These are phyloP conservation scores for Aporophyla lueneburgensis DNA, from an alignment of 2,888 invertebrate species.

Conservation along the genomic window DNA sequence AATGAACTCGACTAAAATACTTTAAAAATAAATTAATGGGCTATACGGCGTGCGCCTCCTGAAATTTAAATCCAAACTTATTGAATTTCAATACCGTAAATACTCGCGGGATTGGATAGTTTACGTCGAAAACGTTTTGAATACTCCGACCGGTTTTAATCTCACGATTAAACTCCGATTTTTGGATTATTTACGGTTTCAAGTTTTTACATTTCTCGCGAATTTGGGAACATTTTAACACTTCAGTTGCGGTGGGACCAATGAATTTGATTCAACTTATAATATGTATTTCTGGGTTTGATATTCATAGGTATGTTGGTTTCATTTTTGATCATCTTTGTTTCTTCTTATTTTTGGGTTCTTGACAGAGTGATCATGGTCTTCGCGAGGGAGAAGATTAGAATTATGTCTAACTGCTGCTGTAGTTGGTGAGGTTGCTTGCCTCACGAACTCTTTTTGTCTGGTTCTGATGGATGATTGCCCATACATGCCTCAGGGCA, in stretches of 20 bases:
- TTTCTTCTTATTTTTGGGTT: too few species aligned
- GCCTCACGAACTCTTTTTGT: too few species aligned
- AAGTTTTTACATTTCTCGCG: slow-evolving; percentile 20
- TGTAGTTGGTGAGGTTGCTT: too few species aligned
- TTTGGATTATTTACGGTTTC: slow-evolving; percentile 39
- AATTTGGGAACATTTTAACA: slow-evolving; percentile 32
- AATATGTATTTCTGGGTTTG: too few species aligned
- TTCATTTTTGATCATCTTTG: too few species aligned
- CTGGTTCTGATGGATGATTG: too few species aligned
- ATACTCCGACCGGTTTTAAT: slow-evolving; percentile 39
- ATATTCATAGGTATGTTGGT: too few species aligned
- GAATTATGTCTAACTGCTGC: too few species aligned
- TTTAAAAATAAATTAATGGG: slow-evolving; percentile 4
- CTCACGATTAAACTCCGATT: slow-evolving; percentile 43
- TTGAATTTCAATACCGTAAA: slow-evolving; percentile 49
- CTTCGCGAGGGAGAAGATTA: too few species aligned
- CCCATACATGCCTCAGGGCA: too few species aligned
- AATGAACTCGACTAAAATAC: not conserved
- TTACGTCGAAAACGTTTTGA: slow-evolving; percentile 59
- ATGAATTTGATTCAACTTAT: slow-evolving; percentile 24
- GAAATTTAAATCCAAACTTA: slow-evolving; percentile 46
- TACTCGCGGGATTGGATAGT: slow-evolving; percentile 33
- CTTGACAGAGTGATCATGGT: too few species aligned
- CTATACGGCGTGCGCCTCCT: not conserved
- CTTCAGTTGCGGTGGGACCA: slow-evolving; percentile 28